Conservation (phyloP, 37 sponge, comb jelly and placozoan genomes). For the Chondrosia reniformis region DNA sequence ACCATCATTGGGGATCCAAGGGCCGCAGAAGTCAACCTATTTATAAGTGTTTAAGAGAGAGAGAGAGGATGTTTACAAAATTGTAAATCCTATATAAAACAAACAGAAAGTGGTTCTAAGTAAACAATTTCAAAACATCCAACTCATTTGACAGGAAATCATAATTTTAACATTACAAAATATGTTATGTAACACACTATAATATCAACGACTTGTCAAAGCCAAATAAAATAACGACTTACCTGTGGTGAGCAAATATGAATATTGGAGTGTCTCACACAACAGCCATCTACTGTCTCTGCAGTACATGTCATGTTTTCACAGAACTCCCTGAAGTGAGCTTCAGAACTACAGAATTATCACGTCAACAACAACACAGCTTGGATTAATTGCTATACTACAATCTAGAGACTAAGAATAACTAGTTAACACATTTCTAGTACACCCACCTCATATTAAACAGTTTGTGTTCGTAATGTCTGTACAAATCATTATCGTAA, state of each 20-base stretch:
- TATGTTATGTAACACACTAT: no score
- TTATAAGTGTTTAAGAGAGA: neutral
- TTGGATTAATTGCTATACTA: neutral
- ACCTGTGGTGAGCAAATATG: conserved; percentile 61
- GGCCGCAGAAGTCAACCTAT: conserved; percentile 73
- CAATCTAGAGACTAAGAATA: neutral
- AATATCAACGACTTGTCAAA: no score
- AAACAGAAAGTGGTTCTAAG: no score
- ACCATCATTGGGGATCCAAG: conserved; percentile 71
- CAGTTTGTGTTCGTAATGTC: neutral
- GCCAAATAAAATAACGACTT: no score
- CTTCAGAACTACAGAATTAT: neutral
- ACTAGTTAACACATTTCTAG: neutral
- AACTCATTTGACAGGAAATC: no score
- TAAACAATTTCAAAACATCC: no score
- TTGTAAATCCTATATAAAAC: no score
- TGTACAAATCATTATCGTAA: conserved; percentile 14
- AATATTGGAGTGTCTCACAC: conserved; percentile 80
- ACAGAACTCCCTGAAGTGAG: conserved; percentile 2
- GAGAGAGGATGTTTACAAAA: neutral
- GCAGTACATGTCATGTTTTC: neutral
- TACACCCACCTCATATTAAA: neutral
- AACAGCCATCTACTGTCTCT: conserved; percentile 48
- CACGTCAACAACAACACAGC: no score
- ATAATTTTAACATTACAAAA: no score